Conservation (phyloP, 37 sponge, comb jelly and placozoan genomes). For the Ephydatia muelleri region DNA sequence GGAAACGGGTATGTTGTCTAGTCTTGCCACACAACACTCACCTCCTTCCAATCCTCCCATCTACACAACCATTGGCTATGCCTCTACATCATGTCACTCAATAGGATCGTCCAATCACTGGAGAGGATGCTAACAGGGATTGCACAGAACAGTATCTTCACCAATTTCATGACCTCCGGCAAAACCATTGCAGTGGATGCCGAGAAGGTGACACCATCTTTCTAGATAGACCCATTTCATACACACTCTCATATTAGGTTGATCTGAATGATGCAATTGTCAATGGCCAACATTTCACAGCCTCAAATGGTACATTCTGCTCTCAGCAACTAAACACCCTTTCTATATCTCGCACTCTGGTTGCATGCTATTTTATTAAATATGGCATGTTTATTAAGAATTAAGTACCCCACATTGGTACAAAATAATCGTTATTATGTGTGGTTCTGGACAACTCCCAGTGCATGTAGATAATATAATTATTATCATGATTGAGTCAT, state of each 20-base stretch:
- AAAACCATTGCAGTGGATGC: background rate
- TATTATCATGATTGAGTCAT: too few relatives aligned
- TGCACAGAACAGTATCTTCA: background rate
- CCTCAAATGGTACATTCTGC: background rate
- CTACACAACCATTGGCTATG: background rate
- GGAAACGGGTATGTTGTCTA: background rate
- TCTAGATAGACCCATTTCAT: background rate
- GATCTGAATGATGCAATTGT: background rate
- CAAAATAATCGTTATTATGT: too few relatives aligned
- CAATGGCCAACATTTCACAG: background rate
- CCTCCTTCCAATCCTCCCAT: background rate
- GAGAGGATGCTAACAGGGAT: background rate
- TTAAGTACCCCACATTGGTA: too few relatives aligned
- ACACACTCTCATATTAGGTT: background rate
- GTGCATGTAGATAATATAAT: too few relatives aligned
- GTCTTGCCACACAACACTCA: background rate
- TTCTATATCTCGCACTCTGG: too few relatives aligned
- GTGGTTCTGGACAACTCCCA: too few relatives aligned
- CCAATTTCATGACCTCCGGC: background rate
- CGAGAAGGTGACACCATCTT: background rate
- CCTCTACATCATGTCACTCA: background rate
- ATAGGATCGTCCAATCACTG: background rate
- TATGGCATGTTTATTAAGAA: too few relatives aligned
- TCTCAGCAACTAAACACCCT: too few relatives aligned
- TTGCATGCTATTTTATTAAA: too few relatives aligned